phyloP scores from a whole-genome alignment of 2,888 invertebrate species.

The Apamea anceps region DNA sequence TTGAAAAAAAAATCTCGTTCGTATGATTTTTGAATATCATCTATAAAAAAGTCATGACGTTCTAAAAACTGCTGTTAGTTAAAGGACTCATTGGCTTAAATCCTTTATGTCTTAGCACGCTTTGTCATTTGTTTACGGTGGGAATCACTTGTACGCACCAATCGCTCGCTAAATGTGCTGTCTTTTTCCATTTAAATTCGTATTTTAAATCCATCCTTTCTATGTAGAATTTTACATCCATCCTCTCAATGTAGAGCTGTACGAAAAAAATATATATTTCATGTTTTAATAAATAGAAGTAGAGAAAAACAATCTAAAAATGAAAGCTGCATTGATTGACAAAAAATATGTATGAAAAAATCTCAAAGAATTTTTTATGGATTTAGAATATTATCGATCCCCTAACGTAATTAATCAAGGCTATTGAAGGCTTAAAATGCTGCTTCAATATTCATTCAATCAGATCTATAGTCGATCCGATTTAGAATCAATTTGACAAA shows the following conservation, averaged over 20 bases:
- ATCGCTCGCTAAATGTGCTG: slow-evolving; percentile 75
- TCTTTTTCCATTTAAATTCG: slow-evolving; percentile 30
- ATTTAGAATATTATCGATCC: slow-evolving; percentile 65
- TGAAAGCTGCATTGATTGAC: neutral
- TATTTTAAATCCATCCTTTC: slow-evolving; percentile 67
- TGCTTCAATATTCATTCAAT: slow-evolving; percentile 38
- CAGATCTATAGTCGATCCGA: slow-evolving; percentile 5
- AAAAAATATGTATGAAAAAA: neutral
- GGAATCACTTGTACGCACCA: slow-evolving; percentile 66
- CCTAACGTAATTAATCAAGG: slow-evolving; percentile 42
- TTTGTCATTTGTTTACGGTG: slow-evolving; percentile 57
- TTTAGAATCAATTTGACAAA: slow-evolving; percentile 20
- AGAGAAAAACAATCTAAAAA: neutral
- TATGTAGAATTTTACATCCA: slow-evolving; percentile 6
- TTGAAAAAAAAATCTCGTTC: slow-evolving; percentile 28
- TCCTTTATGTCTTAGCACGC: slow-evolving; percentile 56
- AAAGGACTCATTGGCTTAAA: slow-evolving; percentile 33
- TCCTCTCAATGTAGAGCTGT: slow-evolving; percentile 4
- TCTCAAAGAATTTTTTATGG: slow-evolving; percentile 48
- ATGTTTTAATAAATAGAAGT: neutral
- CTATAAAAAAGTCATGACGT: slow-evolving; percentile 61
- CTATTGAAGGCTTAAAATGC: slow-evolving; percentile 54
- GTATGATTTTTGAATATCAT: slow-evolving; percentile 59
- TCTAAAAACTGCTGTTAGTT: slow-evolving; percentile 41
- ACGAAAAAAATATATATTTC: slow-evolving; percentile 6